Base-by-base conservation (phyloP, 2,113 vertebrate species). In the Aptenodytes patagonicus region DNA sequence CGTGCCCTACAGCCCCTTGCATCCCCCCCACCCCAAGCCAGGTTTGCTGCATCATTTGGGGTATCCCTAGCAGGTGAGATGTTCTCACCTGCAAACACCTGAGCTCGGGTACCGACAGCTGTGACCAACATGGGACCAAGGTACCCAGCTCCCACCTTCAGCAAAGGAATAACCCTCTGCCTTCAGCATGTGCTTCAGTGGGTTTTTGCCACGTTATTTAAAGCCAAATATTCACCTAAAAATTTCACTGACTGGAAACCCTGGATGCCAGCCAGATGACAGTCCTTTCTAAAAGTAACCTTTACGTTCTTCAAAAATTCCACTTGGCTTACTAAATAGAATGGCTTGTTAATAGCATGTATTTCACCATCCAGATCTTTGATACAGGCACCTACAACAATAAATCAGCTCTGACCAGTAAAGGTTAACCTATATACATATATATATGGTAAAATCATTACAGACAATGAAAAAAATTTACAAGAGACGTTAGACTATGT, bases 361-460 rank as follows among this genome's bases (percentile, higher is more conserved):
- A 47, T 79, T 95, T 91, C 42, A 84, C 52, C 69, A 89, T 94
- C 88, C 89, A 91, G 49, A 64, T 38, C 61, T 92, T 90, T 87
- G 91, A 94, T 95, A 95, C 13, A 65, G 91, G 89, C 40, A 94
- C 36, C 54, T 75, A 85, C 62, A 75, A 71, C 60, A 89, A 83
- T 96, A 95, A 96, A 96, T 95, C 89, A 85, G 34, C 54, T 65
- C 77, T 91, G 78, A 79, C 40, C 54, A 89, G 52, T 61, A 80
- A 69, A 92, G 31, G 69, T 69, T 84, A 93, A 81, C 47, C 52
- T 54, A 76, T 34, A 68, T 44, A 58, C 7, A 22, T 26, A 58
- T 79, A 51, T 66, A 82, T 51, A 82, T 85, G 93, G 87, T 69
- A 95, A 96, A 97, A 91, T 94, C 95, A 92, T 90, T 92, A 93